Base-by-base conservation (phyloP, 2,888 invertebrate genomes). In the Dolichopus griseipennis region DNA sequence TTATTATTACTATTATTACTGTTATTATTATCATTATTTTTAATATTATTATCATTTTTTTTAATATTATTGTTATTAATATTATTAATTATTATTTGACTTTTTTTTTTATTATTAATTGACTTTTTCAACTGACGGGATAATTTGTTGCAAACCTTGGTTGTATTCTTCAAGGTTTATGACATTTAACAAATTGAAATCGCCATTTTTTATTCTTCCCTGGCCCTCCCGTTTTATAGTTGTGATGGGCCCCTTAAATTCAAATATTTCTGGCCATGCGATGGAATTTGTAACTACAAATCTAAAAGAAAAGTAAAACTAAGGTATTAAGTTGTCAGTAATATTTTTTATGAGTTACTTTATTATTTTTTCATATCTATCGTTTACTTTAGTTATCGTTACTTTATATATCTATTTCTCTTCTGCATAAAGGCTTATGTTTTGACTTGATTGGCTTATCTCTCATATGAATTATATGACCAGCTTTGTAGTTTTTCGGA, bases 341-440 rank as follows among this genome's bases (percentile, higher is more conserved):
- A 63, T 63, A 27, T 65, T 67, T 65, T 65, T 67, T 12, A 67
- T 68, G 61, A 68, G 69, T 70, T 70, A 71, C 68, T 70, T 72
- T 67, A 66, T 69, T 18, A 67, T 65, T 66, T 61, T 33, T 34
- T 61, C n/a, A n/a, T n/a, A n/a, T n/a, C n/a, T 68, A n/a, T 67
- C 68, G 12, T 66, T 21, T n/a, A 67, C 66, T 20, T 66, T 70
- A n/a, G n/a, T n/a, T n/a, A n/a, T n/a, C n/a, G n/a, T n/a, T n/a
- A n/a, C n/a, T n/a, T n/a, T n/a, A n/a, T n/a, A n/a, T 68, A 41
- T 69, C 68, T 20, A 66, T 67, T 69, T 69, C 68, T 68, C 69
- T 69, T 21, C 65, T 67, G 61, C 62, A 70, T 65, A 37, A 41
- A 8, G 65, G 65, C 21, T 65, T 65, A 21, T 65, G 18, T 20